phyloP scores from a whole-genome alignment of 1,140 invertebrate species.

The Battus philenor region DNA sequence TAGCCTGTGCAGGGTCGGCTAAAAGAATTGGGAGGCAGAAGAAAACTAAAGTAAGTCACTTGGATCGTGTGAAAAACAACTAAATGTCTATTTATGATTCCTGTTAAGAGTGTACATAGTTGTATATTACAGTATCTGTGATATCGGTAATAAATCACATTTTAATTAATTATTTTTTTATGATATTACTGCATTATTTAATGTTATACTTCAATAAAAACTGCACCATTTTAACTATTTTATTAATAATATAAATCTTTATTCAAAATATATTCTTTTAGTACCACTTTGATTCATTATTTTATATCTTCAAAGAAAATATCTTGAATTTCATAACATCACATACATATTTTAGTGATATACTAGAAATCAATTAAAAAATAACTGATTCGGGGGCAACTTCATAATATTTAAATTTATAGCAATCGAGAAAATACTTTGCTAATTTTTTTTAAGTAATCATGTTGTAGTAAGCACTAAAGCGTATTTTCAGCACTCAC shows the following conservation, averaged over 20 bases:
- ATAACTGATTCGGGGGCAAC: no score
- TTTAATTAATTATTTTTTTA: neutral
- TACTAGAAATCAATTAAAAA: no score
- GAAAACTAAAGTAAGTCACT: constrained; percentile 21
- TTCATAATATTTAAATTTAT: no score
- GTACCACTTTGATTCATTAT: no score
- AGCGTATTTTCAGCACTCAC: no score
- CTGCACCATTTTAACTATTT: neutral
- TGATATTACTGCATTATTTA: neutral
- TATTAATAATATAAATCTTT: neutral
- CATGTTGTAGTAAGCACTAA: no score
- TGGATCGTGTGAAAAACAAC: constrained; percentile 28
- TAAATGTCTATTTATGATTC: neutral
- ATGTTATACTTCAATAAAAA: neutral
- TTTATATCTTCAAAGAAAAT: no score
- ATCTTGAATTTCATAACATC: no score
- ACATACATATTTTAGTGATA: no score
- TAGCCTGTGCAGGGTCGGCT: constrained; percentile 33
- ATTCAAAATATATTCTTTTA: no score
- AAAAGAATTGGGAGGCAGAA: constrained; percentile 40
- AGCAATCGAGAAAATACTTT: no score
- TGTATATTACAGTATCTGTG: neutral
- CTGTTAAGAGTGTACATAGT: neutral
- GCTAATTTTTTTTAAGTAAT: no score
- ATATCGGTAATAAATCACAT: neutral